Conservation (phyloP, 1,140 invertebrate species). For the Pectinophora gossypiella region DNA sequence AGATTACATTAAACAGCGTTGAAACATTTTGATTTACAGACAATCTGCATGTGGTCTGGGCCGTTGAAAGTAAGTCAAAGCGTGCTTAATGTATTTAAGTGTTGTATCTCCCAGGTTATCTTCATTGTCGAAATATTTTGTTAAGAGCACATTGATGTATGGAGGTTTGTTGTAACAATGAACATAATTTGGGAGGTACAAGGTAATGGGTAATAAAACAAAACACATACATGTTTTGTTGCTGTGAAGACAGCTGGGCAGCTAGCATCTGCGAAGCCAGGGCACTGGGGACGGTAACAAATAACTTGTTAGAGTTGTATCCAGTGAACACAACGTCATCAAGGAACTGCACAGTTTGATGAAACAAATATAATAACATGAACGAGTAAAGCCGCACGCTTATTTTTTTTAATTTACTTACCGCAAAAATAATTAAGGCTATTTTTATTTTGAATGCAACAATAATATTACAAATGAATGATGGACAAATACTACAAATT, state of each 20-base stretch:
- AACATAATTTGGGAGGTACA: conserved; percentile 49
- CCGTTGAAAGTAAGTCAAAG: conserved; percentile 47
- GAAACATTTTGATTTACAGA: conserved; percentile 74
- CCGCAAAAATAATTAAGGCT: too few relatives aligned
- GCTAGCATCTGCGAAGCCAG: conserved; percentile 96
- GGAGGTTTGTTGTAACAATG: conserved; percentile 16
- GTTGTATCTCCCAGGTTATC: conserved; percentile 59
- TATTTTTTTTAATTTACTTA: too few relatives aligned
- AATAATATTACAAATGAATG: too few relatives aligned
- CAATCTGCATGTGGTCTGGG: conserved; percentile 51
- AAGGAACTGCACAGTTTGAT: conserved; percentile 9
- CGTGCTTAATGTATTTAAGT: conserved; percentile 64
- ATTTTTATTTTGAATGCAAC: too few relatives aligned
- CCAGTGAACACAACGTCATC: conserved; percentile 19
- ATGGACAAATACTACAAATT: too few relatives aligned
- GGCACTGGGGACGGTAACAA: conserved; percentile 87
- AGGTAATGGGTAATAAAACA: conserved; percentile 56
- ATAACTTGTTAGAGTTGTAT: conserved; percentile 59
- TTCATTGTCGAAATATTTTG: conserved; percentile 15
- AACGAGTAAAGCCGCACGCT: conserved; percentile 53
- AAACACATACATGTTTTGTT: conserved; percentile 92
- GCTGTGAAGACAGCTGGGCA: conserved; percentile 91
- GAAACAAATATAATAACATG: conserved; percentile 7
- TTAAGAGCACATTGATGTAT: too few relatives aligned
- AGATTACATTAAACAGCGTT: conserved; percentile 68